Percentiles rank a stretch among this genome's conserved stretches.
Conservation (phyloP, 2,113 vertebrate genomes). For the Leucopsar rothschildi region DNA sequence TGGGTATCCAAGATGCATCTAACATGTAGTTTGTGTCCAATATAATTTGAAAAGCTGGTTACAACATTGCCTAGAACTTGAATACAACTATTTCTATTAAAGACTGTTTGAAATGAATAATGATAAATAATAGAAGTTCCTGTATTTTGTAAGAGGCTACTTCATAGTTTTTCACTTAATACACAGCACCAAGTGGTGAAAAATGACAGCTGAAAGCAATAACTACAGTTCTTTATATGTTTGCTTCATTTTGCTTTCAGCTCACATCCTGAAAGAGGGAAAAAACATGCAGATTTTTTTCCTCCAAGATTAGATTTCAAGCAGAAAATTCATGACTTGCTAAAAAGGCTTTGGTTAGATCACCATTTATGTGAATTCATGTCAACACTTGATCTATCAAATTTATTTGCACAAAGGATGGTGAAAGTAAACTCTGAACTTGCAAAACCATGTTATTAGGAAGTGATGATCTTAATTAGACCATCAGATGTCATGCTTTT, state of each 20-base stretch:
- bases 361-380: background rate
- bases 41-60: background rate
- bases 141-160: background rate
- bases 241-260: background rate
- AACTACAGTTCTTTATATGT: background rate
- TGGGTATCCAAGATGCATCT: background rate
- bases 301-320: background rate
- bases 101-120: background rate
- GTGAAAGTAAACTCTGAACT: slow-evolving; percentile 23
- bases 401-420: slow-evolving; percentile 10
- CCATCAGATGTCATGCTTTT: background rate
- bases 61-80: background rate
- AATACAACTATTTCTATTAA: background rate
- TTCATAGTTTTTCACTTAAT: background rate
- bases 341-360: background rate
- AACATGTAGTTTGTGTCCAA: background rate
- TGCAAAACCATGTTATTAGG: background rate
- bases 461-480: slow-evolving; percentile 26
- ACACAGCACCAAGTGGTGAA: background rate
- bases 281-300: background rate
- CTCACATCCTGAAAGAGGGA: background rate
- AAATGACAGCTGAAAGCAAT: background rate
- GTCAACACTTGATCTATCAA: slow-evolving; percentile 21
- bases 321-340: background rate
- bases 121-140: background rate